Percentiles rank a stretch among this genome's conserved stretches.
These are phyloP conservation scores for Diglossa cyanea DNA, from an alignment of 2,797 vertebrate genomes.

Conservation along the genomic window DNA sequence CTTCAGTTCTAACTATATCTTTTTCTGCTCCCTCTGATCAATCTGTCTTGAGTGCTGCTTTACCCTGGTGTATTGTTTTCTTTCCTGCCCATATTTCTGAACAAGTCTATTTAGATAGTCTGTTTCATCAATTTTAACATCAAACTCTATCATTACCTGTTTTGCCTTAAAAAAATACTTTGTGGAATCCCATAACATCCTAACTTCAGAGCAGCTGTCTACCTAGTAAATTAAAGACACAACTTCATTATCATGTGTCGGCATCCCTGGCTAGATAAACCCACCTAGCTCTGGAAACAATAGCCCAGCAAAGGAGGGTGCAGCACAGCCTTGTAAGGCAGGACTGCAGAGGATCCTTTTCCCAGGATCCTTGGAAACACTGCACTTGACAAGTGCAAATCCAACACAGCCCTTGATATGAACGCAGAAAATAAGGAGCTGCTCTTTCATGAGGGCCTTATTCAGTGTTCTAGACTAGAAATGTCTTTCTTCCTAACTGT, in stretches of 20 bases:
- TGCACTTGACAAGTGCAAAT: not conserved
- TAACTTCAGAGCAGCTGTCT: slow-evolving; percentile 32
- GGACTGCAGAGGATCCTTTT: not conserved
- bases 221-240: not conserved
- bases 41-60: not conserved
- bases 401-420: not conserved
- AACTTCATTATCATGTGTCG: not conserved
- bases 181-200: not conserved
- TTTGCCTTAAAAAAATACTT: not conserved
- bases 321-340: accelerated
- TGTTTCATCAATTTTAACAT: slow-evolving; percentile 60
- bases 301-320: not conserved
- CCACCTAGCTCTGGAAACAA: not conserved
- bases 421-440: not conserved
- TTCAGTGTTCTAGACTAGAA: not conserved
- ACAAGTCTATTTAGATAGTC: slow-evolving; percentile 50
- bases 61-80: slow-evolving; percentile 7
- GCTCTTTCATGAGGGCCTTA: not conserved
- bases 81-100: slow-evolving; percentile 23
- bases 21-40: slow-evolving; percentile 36
- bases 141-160: slow-evolving; percentile 43
- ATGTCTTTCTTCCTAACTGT: not conserved
- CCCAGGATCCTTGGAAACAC: not conserved
- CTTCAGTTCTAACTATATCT: slow-evolving; percentile 17
- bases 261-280: not conserved